Evolutionary conservation across 2,113 vertebrate genomes (phyloP), one percentile per base, ranked within the genome.

Genomic region (Maccullochella peelii): DNA sequence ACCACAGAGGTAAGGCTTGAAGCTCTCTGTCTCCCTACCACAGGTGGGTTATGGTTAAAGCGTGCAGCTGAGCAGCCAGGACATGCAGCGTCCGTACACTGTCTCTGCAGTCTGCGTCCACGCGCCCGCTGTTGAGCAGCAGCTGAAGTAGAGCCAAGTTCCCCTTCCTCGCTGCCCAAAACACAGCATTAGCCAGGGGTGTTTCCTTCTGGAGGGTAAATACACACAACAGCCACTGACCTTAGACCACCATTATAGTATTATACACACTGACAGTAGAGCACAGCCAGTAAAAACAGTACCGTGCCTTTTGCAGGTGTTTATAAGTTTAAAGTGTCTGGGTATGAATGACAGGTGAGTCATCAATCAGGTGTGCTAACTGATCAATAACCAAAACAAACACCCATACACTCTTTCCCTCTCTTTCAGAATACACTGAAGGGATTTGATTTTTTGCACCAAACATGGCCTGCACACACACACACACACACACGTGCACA

Each of bases 51-150:
- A 89, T 86, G 88, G 86, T 57, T 83, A 90, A 88, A 89, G 89
- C 76, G 84, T 91, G 86, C 86, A 87, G 85, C 88, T 52, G 85
- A 86, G 73, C 30, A 44, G 86, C 79, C 18, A 49, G 85, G 84
- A 84, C 94, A 93, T 92, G 94, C 94, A 92, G 84, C 25, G 57
- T 81, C 80, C 97, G 8, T 98, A 99, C 98, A 86, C 96, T 97
- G 96, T 99, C 98, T 96, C 97, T 98, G 96, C 98, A 99, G 96
- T 99, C 98, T 75, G 97, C 96, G 38, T 99, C 98, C 90, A 99
- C 96, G 14, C 97, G 97, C 1, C 98, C 98, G 2, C 98, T 99
- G 96, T 98, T 98, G 85, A 99, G 92, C 91, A 99, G 94, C 91
- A 99, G 95, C 91, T 98, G 97, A 90, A 99, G 97, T 12, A 99